Evolutionary conservation across 2,797 vertebrate genomes (phyloP), one percentile per base, ranked within the genome.

Genomic region (Spatula versicolor): DNA sequence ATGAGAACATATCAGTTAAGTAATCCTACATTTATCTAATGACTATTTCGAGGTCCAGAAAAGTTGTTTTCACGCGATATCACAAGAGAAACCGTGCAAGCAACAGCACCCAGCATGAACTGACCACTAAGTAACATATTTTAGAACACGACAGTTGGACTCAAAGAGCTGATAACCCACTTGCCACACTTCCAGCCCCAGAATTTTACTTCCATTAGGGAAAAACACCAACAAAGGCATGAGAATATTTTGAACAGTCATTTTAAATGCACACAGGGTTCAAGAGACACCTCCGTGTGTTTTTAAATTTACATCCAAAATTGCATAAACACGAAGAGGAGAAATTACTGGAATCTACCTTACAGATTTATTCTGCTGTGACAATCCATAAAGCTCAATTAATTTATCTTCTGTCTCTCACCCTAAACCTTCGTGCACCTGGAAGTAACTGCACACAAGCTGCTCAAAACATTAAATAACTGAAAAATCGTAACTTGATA

Each of bases 371-470:
- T 66, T 13, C n/a, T 0, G 56, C 0, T 7, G 31, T 17, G 31
- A 43, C 3, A 64, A 23, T 64, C 11, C 39, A 68, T 9, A 31
- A 82, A 31, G 6, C 41, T 45, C 26, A 46, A 43, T 28, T 69
- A 54, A 13, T 1, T 7, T 3, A 59, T 16, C n/a, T 78, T 25
- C 52, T 28, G 4, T 19, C n/a, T 37, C 67, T 55, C 46, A 62
- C 20, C 11, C 68, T 46, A 46, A 75, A 15, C 26, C 35, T 35
- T 21, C 30, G 15, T 1, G 20, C 15, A 33, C 23, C 62, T 45
- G 35, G 68, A 81, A 81, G 22, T 3, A 45, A 37, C 56, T 8
- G n/a, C 0, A 50, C 3, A 0, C 0, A 1, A 63, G 8, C 3
- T 19, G 17, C 5, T n/a, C 31, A 43, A 67, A 39, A 28, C 11